These are phyloP conservation scores for Brevipalpus yothersi DNA, from an alignment of 1,140 invertebrate species.

Conservation along the genomic window DNA sequence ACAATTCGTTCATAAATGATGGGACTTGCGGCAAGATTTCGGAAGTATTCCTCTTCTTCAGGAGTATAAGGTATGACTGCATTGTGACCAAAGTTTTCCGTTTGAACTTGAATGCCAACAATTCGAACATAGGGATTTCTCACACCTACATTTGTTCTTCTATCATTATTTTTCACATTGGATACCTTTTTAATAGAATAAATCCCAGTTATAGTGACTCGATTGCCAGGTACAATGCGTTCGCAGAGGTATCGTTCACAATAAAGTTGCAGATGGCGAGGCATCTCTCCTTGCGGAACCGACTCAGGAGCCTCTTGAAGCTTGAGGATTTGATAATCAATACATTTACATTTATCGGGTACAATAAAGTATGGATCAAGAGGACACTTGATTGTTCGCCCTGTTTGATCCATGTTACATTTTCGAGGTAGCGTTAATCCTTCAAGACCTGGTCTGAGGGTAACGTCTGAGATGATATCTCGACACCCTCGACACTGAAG, in stretches of 20 bases:
- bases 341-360: constrained; percentile 88
- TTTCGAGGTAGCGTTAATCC: constrained; percentile 87
- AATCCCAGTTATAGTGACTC: constrained; percentile 76
- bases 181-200: constrained; percentile 83
- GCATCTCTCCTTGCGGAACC: constrained; percentile 95
- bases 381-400: constrained; percentile 58
- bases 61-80: constrained; percentile 29
- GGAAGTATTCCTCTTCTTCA: constrained; percentile 78
- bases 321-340: constrained; percentile 69
- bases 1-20: constrained; percentile 75
- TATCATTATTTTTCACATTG: constrained; percentile 38
- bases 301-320: constrained; percentile 87
- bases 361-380: constrained; percentile 92
- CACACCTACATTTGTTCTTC: constrained; percentile 66
- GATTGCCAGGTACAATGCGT: constrained; percentile 80
- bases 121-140: constrained; percentile 79
- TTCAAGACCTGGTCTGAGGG: constrained; percentile 80
- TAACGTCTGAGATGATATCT: constrained; percentile 62
- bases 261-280: constrained; percentile 80
- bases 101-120: constrained; percentile 66
- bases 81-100: constrained; percentile 44
- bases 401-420: constrained; percentile 69
- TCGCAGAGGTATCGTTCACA: constrained; percentile 88
- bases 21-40: constrained; percentile 49
- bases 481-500: constrained; percentile 87